Base-by-base conservation (phyloP, 2,888 invertebrate species). In the Ophioninae sp. region DNA sequence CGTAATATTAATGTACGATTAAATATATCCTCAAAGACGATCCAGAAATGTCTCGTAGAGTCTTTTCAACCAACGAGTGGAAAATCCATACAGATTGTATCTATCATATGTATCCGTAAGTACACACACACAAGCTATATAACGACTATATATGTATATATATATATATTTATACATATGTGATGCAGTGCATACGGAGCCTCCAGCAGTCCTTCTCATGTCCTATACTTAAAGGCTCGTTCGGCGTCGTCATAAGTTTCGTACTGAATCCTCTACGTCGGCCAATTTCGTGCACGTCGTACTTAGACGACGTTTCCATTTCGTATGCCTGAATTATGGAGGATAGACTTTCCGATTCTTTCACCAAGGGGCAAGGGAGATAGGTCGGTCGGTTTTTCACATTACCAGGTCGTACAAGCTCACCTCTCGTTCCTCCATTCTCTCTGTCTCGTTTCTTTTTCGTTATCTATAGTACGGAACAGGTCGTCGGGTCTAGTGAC, bases 301-400 rank as follows among this genome's bases (percentile, higher is more conserved):
- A 83, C 85, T 82, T 85, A 86, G 79, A 79, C 82, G 84, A 83
- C 80, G 82, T 87, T 85, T 86, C 85, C 85, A 86, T 85, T 85
- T 85, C 73, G 74, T 59, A 76, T 65, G 74, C 73, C 79, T 86
- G 84, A 87, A 86, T 88, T 85, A 86, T 85, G 75, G 81, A 64
- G 79, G 85, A 74, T 77, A 81, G 74, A 73, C 73, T 85, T 87
- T 80, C 83, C 83, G 85, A 87, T 85, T 83, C 81, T 82, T 80
- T 82, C 85, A 59, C 81, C 51, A 39, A 44, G 59, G 30, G 44
- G 20, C 30, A 39, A 63, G 51, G 20, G 8, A 63, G 37, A 63
- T 63, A 39, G 65, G 20, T 56, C 44, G 41, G 71, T 56, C 30
- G 71, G 65, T 72, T 67, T 79, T 73, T 73, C 73, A 67, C 79